Conservation (phyloP, 2,113 vertebrate genomes). For the Strigops habroptila region DNA sequence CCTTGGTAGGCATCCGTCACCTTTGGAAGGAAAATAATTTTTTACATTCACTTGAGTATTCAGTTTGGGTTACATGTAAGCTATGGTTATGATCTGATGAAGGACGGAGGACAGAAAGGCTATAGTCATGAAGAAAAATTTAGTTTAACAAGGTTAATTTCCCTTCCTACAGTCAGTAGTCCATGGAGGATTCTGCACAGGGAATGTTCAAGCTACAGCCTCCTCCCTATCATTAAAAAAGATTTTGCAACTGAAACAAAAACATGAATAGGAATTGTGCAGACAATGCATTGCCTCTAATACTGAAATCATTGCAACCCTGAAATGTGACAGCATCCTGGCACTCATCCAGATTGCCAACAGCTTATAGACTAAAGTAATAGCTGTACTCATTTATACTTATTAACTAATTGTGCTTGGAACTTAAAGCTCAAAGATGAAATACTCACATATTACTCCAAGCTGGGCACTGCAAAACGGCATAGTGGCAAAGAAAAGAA, state of each 20-base stretch:
- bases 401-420: slow-evolving; percentile 42
- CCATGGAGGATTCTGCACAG: not conserved
- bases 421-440: slow-evolving; percentile 6
- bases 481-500: not conserved
- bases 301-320: not conserved
- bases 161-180: not conserved
- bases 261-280: not conserved
- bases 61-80: not conserved
- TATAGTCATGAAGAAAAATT: not conserved
- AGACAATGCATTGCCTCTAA: not conserved
- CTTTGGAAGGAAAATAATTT: not conserved
- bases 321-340: not conserved
- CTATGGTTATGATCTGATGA: not conserved
- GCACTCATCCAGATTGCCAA: not conserved
- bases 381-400: not conserved
- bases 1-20: not conserved
- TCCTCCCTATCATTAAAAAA: not conserved
- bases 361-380: not conserved
- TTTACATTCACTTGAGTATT: not conserved
- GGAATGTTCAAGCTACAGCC: not conserved
- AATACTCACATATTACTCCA: slow-evolving; percentile 3
- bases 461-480: not conserved
- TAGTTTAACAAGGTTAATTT: not conserved
- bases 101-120: not conserved
- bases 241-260: not conserved